Percentiles rank a stretch among this genome's conserved stretches.
Conservation (phyloP, 2,797 vertebrate genomes). For the Aselliscus stoliczkanus region DNA sequence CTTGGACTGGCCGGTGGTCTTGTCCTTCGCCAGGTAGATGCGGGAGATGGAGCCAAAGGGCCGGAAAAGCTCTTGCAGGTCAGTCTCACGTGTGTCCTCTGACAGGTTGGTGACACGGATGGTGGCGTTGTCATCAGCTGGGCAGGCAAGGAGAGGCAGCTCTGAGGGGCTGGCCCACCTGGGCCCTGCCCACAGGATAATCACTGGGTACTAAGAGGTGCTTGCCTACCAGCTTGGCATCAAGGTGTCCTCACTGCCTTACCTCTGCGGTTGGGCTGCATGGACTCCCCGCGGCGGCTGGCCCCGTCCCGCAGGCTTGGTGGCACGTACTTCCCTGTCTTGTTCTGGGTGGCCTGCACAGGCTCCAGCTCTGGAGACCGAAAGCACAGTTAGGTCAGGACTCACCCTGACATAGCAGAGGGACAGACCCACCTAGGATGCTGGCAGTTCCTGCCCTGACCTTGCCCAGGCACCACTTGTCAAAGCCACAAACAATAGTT, state of each 20-base stretch:
- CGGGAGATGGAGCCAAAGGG: slow-evolving; percentile 98
- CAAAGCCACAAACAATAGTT: not conserved
- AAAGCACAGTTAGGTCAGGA: not conserved
- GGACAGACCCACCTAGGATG: too few species aligned
- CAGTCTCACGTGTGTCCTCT: slow-evolving; percentile 96
- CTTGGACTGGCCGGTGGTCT: slow-evolving; percentile 98
- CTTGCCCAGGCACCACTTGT: not conserved
- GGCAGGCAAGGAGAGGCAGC: rapidly evolving
- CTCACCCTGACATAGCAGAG: not conserved
- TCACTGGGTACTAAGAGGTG: rapidly evolving
- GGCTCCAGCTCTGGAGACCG: slow-evolving; percentile 89
- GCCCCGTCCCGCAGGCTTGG: slow-evolving; percentile 93
- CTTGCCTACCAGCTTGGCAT: rapidly evolving
- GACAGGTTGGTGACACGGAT: slow-evolving; percentile 98
- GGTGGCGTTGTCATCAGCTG: slow-evolving; percentile 95
- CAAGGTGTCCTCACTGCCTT: not conserved
- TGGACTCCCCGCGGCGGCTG: slow-evolving; percentile 93
- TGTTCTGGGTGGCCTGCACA: slow-evolving; percentile 89
- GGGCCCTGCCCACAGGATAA: rapidly evolving
- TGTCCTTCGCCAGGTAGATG: slow-evolving; percentile 98
- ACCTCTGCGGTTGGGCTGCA: slow-evolving; percentile 97
- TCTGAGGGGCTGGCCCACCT: not conserved
- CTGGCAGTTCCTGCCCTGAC: not conserved
- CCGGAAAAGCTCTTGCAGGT: slow-evolving; percentile 97
- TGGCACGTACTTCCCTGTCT: slow-evolving; percentile 95